phyloP scores from a whole-genome alignment of 2,888 invertebrate genomes.

The Andrena chrysosceles region DNA sequence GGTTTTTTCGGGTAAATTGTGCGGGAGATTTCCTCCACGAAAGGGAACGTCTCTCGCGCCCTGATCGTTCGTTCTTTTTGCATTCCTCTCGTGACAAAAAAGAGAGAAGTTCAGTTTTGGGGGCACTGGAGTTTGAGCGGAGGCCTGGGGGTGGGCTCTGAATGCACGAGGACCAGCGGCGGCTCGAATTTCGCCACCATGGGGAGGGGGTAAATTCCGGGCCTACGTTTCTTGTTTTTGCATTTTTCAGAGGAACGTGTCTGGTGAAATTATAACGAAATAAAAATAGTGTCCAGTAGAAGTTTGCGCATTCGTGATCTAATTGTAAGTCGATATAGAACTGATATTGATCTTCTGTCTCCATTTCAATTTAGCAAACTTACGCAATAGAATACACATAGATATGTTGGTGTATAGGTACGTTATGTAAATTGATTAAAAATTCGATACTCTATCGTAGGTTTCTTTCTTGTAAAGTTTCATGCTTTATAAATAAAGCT shows the following conservation, averaged over 20 bases:
- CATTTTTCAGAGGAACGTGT: background rate
- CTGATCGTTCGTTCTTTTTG: conserved; percentile 57
- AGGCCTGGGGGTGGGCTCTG: background rate
- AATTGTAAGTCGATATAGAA: background rate
- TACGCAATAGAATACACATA: background rate
- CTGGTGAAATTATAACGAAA: background rate
- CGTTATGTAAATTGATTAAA: no score
- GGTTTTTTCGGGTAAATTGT: conserved; percentile 38
- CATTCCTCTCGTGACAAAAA: conserved; percentile 51
- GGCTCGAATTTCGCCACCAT: conserved; percentile 49
- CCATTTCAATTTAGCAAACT: background rate
- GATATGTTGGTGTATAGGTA: no score
- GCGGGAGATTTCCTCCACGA: conserved; percentile 46
- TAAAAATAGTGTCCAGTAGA: background rate
- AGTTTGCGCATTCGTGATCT: background rate
- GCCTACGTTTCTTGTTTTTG: background rate
- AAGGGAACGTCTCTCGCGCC: conserved; percentile 54
- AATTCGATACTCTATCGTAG: no score
- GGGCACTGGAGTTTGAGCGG: background rate
- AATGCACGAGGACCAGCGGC: conserved; percentile 20
- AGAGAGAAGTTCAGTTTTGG: conserved; percentile 8
- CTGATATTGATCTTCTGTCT: background rate
- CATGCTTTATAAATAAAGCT: no score
- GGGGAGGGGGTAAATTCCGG: conserved; percentile 22
- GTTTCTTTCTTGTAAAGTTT: no score